Percentiles rank a stretch among this genome's conserved stretches.
Conservation (phyloP, 1,140 invertebrate genomes). For the Zaprionus nigranus region DNA sequence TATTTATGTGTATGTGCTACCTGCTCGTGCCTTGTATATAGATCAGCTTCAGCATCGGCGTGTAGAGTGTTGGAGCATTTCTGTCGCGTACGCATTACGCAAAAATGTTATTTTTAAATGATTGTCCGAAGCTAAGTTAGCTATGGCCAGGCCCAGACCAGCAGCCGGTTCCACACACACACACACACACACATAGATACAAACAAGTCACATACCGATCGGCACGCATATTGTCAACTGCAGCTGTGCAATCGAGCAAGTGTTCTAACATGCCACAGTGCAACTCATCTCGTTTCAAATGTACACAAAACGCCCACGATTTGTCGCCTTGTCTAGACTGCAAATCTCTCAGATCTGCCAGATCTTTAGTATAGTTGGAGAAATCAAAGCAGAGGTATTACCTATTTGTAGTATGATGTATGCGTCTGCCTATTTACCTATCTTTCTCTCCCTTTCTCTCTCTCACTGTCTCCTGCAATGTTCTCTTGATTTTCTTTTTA, state of each 20-base stretch:
- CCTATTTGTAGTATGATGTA: neutral
- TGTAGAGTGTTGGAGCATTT: conserved; percentile 32
- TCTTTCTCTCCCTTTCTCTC: neutral
- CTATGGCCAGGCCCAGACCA: conserved; percentile 61
- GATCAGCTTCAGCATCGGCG: conserved; percentile 24
- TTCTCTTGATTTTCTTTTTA: conserved; percentile 1
- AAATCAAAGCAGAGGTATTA: conserved; percentile 11
- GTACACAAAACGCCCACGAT: conserved; percentile 40
- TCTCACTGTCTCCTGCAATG: neutral
- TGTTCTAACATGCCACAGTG: conserved; percentile 10
- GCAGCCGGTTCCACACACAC: conserved; percentile 42
- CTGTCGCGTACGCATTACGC: conserved; percentile 73
- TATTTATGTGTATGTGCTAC: neutral
- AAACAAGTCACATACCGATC: neutral
- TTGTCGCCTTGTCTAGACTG: conserved; percentile 23
- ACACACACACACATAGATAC: neutral
- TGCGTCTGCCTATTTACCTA: conserved; percentile 5
- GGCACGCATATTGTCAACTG: conserved; percentile 24
- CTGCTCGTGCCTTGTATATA: conserved; percentile 32
- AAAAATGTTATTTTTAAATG: conserved; percentile 83
- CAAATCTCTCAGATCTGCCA: neutral
- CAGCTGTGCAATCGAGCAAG: conserved; percentile 21
- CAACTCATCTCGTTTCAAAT: conserved; percentile 22
- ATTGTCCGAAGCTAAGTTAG: conserved; percentile 61
- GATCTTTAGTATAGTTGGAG: neutral